Conservation (phyloP, 2,113 vertebrate genomes). For the Jaculus jaculus region DNA sequence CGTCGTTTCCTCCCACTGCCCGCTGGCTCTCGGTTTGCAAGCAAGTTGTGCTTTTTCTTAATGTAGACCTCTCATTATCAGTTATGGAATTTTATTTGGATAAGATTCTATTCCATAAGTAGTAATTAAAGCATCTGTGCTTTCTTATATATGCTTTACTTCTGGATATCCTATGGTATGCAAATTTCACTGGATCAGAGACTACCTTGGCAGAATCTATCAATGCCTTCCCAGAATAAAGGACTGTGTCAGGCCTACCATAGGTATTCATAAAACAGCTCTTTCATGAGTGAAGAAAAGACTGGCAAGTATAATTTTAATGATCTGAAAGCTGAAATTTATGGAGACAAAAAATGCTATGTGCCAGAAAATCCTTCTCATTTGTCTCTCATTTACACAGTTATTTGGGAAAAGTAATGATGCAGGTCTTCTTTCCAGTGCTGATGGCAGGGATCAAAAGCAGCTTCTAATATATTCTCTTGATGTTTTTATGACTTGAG, state of each 20-base stretch:
- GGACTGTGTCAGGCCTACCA: not conserved
- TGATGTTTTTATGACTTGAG: not conserved
- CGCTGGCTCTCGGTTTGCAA: no score
- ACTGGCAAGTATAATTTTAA: not conserved
- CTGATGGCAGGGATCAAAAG: not conserved
- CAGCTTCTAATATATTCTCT: not conserved
- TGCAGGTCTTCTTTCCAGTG: not conserved
- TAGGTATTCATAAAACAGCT: not conserved
- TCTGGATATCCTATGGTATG: not conserved
- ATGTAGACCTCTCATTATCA: not conserved
- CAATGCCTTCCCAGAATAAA: not conserved
- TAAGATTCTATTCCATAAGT: not conserved
- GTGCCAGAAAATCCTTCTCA: not conserved
- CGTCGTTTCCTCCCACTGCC: no score
- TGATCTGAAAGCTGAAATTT: not conserved
- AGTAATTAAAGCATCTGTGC: not conserved
- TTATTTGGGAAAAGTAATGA: not conserved
- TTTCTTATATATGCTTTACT: not conserved
- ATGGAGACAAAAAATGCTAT: not conserved
- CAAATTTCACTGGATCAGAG: not conserved
- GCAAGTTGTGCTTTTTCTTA: not conserved
- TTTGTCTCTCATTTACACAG: not conserved
- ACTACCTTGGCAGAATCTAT: not conserved
- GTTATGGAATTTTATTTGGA: not conserved
- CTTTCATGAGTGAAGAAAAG: not conserved